Percentiles rank a stretch among this genome's conserved stretches.
phyloP scores from a whole-genome alignment of 2,113 vertebrate genomes.

The Microcebus lehilahytsara region DNA sequence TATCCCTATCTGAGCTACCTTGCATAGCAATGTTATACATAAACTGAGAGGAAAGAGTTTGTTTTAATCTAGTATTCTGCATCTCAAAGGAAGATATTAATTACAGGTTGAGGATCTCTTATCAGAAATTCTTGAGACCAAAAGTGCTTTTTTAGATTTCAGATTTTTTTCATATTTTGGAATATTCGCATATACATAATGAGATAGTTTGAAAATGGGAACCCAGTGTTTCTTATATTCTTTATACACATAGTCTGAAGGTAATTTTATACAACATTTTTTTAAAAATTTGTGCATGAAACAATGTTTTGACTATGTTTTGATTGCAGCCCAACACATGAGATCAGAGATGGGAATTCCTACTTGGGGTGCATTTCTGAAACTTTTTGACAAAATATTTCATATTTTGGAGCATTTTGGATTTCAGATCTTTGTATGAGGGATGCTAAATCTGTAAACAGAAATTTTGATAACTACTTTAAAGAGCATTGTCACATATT shows the following conservation, averaged over 20 bases:
- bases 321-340: neutral
- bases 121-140: neutral
- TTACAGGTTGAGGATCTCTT: neutral
- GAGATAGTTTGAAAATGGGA: neutral
- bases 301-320: neutral
- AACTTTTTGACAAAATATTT: neutral
- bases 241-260: neutral
- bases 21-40: neutral
- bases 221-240: neutral
- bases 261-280: neutral
- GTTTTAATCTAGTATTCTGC: neutral
- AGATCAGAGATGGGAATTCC: neutral
- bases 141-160: neutral
- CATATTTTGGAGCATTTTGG: neutral
- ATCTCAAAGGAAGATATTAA: neutral
- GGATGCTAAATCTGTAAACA: neutral
- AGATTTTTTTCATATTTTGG: neutral
- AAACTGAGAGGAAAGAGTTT: neutral
- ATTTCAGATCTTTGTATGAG: neutral
- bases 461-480: neutral
- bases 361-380: neutral
- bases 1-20: neutral
- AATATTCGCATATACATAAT: neutral
- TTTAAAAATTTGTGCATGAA: neutral
- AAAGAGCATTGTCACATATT: too few species aligned